Evolutionary conservation across 2,888 invertebrate species (phyloP).

Genomic region (Pyrgus malvae): DNA sequence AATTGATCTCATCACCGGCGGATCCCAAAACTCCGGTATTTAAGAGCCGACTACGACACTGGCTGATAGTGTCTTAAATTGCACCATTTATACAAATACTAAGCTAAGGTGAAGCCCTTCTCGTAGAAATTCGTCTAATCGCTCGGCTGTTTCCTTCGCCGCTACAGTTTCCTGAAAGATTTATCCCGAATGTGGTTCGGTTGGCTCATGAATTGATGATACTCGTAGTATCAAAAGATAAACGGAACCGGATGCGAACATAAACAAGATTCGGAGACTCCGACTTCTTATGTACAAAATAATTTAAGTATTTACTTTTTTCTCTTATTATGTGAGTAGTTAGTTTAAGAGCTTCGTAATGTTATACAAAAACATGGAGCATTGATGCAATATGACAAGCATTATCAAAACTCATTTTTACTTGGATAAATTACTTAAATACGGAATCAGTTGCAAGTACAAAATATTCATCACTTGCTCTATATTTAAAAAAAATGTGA

Average conservation of each 20-base stretch:
- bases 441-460: too few species aligned
- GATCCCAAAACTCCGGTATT: conserved; percentile 39
- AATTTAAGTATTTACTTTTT: background rate
- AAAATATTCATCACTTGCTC: too few species aligned
- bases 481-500: too few species aligned
- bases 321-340: too few species aligned
- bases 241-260: background rate
- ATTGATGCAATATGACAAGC: too few species aligned
- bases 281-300: background rate
- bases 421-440: too few species aligned
- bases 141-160: background rate
- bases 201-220: conserved; percentile 15
- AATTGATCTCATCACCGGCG: conserved; percentile 54
- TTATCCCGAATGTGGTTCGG: conserved; percentile 2
- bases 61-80: conserved; percentile 54
- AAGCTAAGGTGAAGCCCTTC: background rate
- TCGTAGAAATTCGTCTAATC: conserved; percentile 13
- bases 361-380: too few species aligned
- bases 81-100: conserved; percentile 52
- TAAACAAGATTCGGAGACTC: background rate
- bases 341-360: too few species aligned
- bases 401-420: too few species aligned
- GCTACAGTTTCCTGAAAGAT: conserved; percentile 8
- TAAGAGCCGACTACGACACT: conserved; percentile 36
- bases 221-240: conserved; percentile 5